Base-by-base conservation (phyloP, 2,888 invertebrate genomes). In the Notodonta dromedarius region DNA sequence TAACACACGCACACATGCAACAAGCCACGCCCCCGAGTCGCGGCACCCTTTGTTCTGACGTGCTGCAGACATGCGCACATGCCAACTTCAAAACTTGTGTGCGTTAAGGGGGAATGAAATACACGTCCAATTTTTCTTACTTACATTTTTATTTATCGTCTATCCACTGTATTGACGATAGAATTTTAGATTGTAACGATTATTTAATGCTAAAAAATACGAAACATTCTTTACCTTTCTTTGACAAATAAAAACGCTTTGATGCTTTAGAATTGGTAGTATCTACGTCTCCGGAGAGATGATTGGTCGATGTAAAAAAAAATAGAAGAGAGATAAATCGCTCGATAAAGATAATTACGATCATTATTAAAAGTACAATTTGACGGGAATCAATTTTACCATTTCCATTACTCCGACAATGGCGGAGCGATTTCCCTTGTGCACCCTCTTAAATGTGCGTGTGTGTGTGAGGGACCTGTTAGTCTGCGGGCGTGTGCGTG, bases 361-460 rank as follows among this genome's bases (percentile, higher is more conserved):
- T 86, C 83, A 87, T 89, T 90, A 89, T 86, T 86, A 87, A 84
- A 81, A 81, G 86, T 84, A 87, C 85, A 86, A 89, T 90, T 90
- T 87, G 85, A 85, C 81, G 80, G 80, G 86, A 88, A 88, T 89
- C 86, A 87, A 91, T 87, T 90, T 89, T 82, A 76, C 75, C 81
- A 78, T 90, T 89, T 84, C 87, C 85, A 90, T 91, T 89, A 89
- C 85, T 74, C 80, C 79, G 87, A 92, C 92, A 92, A 92, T 91
- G 85, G 88, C 74, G 75, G 83, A 79, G 82, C 87, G 87, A 89
- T 90, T 91, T 89, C 83, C 83, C 88, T 82, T 82, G 82, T 84
- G 85, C 87, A 79, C 83, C 83, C 87, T 87, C 89, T 88, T 89
- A 88, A 84, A 72, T 59, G 84, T 67, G 81, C 56, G 76, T 70